Base-by-base conservation (phyloP, 2,888 invertebrate genomes). In the Scaptomyza caliginosa region DNA sequence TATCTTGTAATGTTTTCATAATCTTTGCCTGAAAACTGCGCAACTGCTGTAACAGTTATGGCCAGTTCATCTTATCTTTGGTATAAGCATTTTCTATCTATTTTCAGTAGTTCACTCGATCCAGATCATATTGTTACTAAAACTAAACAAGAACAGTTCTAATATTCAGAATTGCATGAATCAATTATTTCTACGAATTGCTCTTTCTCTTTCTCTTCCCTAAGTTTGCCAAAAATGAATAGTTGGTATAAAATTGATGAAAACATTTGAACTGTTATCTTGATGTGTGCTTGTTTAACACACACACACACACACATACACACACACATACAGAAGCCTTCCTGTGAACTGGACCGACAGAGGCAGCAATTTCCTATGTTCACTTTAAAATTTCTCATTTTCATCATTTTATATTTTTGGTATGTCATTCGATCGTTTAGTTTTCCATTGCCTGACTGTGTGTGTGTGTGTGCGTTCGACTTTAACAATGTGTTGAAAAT, bases 401-500 rank as follows among this genome's bases (percentile, higher is more conserved):
- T 24, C 8, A 16, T 11, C 8, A 30, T 3, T 19, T 5, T 11
- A 17, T 34, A 16, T 57, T 56, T 32, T 38, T 23, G 30, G 17
- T 56, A 45, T 69, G 55, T 65, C 68, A 58, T 70, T 11, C 6
- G 38, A 48, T 54, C 17, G 19, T 39, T 36, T 11, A 8, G 30
- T 3, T 64, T 43, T 58, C 46, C 36, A 42, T 23, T 24, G 49
- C 10, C 23, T 50, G 13, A 38, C 16, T 32, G 13, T 49, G 36
- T 60, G 34, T 57, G 36, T 50, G 56, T 50, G 43, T 63, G 30
- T 45, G 13, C 46, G 24, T 52, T 13, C 36, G 43, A 38, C 49
- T 58, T 72, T 76, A 81, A 86, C 74, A 76, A 83, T 81, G 82
- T 86, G 82, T 72, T 72, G 66, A 76, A 78, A 72, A 78, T 70